Conservation (phyloP, 2,797 vertebrate genomes). For the Adelosebastes latens region DNA sequence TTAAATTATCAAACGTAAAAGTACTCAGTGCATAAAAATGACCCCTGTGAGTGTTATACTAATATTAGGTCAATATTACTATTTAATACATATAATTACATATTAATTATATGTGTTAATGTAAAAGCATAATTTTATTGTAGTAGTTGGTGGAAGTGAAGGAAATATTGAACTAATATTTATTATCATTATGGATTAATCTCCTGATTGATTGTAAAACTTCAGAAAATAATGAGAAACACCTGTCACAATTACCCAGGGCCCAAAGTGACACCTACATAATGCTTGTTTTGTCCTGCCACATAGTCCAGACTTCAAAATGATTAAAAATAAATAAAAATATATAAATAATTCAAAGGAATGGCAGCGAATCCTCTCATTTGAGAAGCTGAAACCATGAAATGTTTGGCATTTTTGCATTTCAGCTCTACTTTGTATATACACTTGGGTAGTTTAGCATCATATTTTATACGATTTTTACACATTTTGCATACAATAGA, state of each 20-base stretch:
- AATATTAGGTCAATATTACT: background rate
- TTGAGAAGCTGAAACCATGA: background rate
- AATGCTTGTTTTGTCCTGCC: background rate
- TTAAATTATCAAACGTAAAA: background rate
- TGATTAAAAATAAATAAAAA: fast-evolving
- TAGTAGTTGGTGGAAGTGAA: background rate
- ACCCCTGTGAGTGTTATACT: background rate
- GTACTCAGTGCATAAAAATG: background rate
- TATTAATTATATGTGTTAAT: background rate
- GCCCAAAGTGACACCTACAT: background rate
- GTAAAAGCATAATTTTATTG: background rate
- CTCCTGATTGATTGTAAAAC: background rate
- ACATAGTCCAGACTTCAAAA: background rate
- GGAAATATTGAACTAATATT: background rate
- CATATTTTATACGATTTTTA: too few species aligned
- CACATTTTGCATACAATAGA: background rate
- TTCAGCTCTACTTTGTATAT: too few species aligned
- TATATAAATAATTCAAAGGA: background rate
- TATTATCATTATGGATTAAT: background rate
- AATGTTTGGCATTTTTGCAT: background rate
- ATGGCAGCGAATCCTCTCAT: background rate
- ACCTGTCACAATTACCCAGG: background rate
- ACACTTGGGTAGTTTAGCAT: too few species aligned
- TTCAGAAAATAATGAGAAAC: background rate
- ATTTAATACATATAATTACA: too few species aligned